Evolutionary conservation across 2,888 invertebrate genomes (phyloP).

Genomic region (Erynnis tages): DNA sequence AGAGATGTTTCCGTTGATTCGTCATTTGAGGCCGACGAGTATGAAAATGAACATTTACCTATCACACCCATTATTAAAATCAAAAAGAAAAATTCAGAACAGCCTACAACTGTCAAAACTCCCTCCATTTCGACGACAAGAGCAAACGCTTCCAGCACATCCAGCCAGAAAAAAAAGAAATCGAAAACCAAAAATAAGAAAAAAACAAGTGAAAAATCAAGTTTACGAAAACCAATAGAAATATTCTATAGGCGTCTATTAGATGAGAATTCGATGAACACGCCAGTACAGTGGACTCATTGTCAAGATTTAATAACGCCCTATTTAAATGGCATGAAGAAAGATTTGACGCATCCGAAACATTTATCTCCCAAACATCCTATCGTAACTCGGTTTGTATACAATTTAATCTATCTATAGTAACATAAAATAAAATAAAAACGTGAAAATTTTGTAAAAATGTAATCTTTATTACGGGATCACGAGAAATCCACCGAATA

Average conservation of each 20-base stretch:
- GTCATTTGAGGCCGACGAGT: conserved; percentile 15
- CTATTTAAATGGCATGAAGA: conserved; percentile 42
- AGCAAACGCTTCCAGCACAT: background rate
- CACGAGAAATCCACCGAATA: no score
- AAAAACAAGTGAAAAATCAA: background rate
- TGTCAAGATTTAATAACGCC: conserved; percentile 49
- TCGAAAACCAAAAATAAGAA: conserved; percentile 19
- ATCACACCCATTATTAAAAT: conserved; percentile 29
- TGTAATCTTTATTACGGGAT: no score
- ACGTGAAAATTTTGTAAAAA: no score
- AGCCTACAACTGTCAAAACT: conserved; percentile 20
- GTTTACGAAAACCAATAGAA: conserved; percentile 29
- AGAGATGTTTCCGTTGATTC: background rate
- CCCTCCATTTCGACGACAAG: background rate
- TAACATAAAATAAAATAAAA: no score
- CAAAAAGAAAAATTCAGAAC: background rate
- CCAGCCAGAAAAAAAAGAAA: background rate
- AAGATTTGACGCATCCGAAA: conserved; percentile 29
- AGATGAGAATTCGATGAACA: conserved; percentile 27
- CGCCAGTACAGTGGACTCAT: conserved; percentile 39
- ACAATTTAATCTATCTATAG: no score
- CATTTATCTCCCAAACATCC: conserved; percentile 25
- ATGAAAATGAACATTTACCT: conserved; percentile 22
- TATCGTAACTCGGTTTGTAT: conserved; percentile 5
- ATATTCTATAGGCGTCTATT: conserved; percentile 37